A percentile compares a stretch with the other conserved stretches of the same genome.
These are phyloP conservation scores for Bos taurus DNA, from an alignment of 2,113 vertebrate species.

Conservation along the genomic window ARS-UCD2.0 NC_037331.1:117974501-117975000, in stretches of 20 bases:
- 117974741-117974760: accelerated
- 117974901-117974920: accelerated
- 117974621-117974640: too few species aligned
- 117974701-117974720: too few species aligned
- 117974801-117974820: too few species aligned
- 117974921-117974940: background rate
- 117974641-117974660: accelerated
- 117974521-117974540: background rate
- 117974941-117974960: accelerated
- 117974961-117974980: too few species aligned
- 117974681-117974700: background rate
- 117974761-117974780: accelerated
- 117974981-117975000: too few species aligned
- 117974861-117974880: too few species aligned
- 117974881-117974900: too few species aligned
- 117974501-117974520: accelerated
- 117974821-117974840: too few species aligned
- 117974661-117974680: background rate
- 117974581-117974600: accelerated
- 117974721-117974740: too few species aligned
- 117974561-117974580: background rate
- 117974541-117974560: accelerated
- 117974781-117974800: accelerated
- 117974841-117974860: too few species aligned
- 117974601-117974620: accelerated